Evolutionary conservation across 1,140 invertebrate genomes (phyloP), one percentile per base, ranked within the genome.

Genomic region (Drosophila arawakana): DNA sequence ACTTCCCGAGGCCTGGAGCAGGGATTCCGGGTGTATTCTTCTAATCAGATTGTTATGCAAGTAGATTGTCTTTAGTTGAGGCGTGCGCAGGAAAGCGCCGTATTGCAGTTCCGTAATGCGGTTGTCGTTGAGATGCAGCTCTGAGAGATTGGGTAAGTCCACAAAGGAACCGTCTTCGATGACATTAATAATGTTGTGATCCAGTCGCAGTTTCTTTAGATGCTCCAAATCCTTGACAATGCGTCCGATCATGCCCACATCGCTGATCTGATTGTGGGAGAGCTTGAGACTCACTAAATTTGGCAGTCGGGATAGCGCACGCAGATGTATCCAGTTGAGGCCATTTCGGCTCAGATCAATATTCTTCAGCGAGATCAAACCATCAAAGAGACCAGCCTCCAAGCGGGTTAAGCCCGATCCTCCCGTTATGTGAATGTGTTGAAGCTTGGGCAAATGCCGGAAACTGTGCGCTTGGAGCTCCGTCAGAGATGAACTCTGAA

Each of bases 281-380:
- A 98, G 93, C 4, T 95, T 94, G 21, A 98, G 84, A 83, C 96
- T 95, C 49, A 94, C 94, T 47, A 98, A 90, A 35, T 95, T 94
- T 13, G 96, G 95, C 39, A 98, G 91, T 61, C 95, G 92, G 10
- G 95, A 94, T 21, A 98, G 92, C 0, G 96, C 94, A 76, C 96
- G 93, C 47, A 96, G 95, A 85, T 97, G 97, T 21, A 98, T 95
- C 93, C 95, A 95, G n/a, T 94, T 94, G 2, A 98, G 93, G 0
- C 95, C 96, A 88, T 96, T 97, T 65, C 95, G 93, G 0, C 95
- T 96, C 39, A 98, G 94, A 86, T 98, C 97, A 1, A 97, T 91
- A 72, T 95, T 93, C 61, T 94, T 94, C 15, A 98, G 92, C 55
- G 95, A 94, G 0, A 96, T 96, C 35, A 98, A 92, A 76, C 96